A percentile compares a stretch with the other conserved stretches of the same genome.
Evolutionary conservation across 2,888 invertebrate genomes (phyloP).

Genomic region (Strigamia maritima): DNA sequence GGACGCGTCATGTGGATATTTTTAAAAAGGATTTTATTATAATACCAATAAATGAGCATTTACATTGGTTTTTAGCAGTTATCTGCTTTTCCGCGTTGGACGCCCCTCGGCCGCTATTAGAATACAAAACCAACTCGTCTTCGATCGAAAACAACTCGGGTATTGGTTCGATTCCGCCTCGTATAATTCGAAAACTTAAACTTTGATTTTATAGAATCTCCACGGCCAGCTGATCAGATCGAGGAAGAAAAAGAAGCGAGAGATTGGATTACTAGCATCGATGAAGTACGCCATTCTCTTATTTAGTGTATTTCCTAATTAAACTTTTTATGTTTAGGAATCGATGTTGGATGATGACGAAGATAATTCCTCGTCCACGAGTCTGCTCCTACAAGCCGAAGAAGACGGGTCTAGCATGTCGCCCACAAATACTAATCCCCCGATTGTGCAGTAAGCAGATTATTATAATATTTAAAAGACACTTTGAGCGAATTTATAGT

Average conservation of each 20-base stretch:
- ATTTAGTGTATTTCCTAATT: background rate
- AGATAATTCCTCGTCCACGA: background rate
- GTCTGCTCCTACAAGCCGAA: background rate
- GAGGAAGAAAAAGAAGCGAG: background rate
- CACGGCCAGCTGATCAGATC: background rate
- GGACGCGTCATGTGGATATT: conserved; percentile 95
- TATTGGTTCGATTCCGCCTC: background rate
- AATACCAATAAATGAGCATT: conserved; percentile 94
- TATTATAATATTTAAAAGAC: background rate
- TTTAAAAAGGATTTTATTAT: conserved; percentile 87
- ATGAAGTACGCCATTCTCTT: background rate
- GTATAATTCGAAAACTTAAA: background rate
- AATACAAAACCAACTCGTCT: background rate
- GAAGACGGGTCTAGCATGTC: background rate
- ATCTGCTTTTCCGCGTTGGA: conserved; percentile 88
- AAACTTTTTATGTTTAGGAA: background rate
- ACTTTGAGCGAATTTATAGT: background rate
- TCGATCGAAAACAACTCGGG: background rate
- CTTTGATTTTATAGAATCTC: background rate
- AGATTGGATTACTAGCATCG: background rate
- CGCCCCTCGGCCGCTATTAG: conserved; percentile 48
- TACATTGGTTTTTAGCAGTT: conserved; percentile 96
- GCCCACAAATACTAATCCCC: background rate
- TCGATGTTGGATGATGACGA: background rate
- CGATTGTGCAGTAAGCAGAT: background rate